Base-by-base conservation (phyloP, 2,113 vertebrate genomes). In the Phylloscopus trochiloides region DNA sequence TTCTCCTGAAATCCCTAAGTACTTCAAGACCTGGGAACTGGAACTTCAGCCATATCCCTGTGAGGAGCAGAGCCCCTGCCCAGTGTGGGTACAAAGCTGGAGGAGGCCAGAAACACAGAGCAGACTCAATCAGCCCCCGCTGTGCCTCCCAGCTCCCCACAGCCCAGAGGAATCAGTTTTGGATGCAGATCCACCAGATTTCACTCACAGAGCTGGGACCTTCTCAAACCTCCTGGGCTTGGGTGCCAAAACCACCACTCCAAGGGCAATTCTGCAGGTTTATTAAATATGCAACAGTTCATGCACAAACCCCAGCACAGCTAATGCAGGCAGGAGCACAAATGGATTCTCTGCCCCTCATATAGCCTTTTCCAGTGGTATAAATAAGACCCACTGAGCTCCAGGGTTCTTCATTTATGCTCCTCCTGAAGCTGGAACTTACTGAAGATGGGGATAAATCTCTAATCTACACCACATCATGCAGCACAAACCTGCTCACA, bases 51-150 rank as follows among this genome's bases (percentile, higher is more conserved):
- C 54, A 36, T 31, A 16, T 12, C 26, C 8, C 45, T 67, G 16
- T 3, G n/a, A 51, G 26, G n/a, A 75, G 4, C 52, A 42, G 76
- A 90, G 54, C 31, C 14, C 5, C 67, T 21, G 5, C 15, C 16
- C 14, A 31, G 50, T 7, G 28, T 3, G 5, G 13, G 7, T 9
- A 5, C 20, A 0, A 20, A 52, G 10, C 28, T 14, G 24, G 28
- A 57, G 78, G 32, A 61, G 54, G 17, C 17, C 65, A 66, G 14
- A 62, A 31, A 28, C 21, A 24, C 24, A 12, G 5, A 4, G 4
- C 17, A 47, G n/a, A 31, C 20, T 29, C 12, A 12, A 3, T 2
- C 17, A 45, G 63, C n/a, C 10, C 25, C 13, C 0, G 0, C 13
- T 24, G 59, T 73, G 76, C 12, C 28, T 36, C 52, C 24, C 43